Evolutionary conservation across 2,113 vertebrate genomes (phyloP).

Genomic region (Poeciliopsis occidentalis): DNA sequence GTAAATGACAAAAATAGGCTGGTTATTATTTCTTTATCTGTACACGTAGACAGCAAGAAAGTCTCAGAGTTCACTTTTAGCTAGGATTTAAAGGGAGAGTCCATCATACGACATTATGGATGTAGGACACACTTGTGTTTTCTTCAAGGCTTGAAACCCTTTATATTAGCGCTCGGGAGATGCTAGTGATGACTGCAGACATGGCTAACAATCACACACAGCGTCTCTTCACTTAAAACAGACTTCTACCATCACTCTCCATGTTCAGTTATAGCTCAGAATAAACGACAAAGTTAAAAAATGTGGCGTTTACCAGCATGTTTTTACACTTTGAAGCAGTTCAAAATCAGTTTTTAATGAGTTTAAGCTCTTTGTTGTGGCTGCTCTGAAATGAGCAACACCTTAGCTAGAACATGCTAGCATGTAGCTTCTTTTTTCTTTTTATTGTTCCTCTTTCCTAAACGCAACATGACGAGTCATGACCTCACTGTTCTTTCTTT

Average conservation of each 20-base stretch:
- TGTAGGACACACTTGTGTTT: too few relatives aligned
- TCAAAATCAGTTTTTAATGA: neutral
- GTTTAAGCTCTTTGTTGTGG: neutral
- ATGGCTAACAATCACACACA: neutral
- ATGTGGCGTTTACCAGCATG: neutral
- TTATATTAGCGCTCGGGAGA: neutral
- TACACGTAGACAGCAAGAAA: conserved; percentile 2
- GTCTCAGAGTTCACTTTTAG: neutral
- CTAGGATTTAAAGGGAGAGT: conserved; percentile 24
- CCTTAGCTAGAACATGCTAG: too few relatives aligned
- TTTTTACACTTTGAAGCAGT: neutral
- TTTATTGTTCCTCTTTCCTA: too few relatives aligned
- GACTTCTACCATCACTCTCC: neutral
- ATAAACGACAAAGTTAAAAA: neutral
- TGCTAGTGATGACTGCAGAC: neutral
- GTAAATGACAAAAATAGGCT: neutral
- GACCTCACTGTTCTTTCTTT: too few relatives aligned
- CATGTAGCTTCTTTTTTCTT: neutral
- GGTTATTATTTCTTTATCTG: neutral
- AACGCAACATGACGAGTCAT: too few relatives aligned
- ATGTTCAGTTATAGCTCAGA: neutral
- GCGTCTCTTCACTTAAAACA: neutral
- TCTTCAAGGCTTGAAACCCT: neutral
- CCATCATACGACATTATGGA: conserved; percentile 16
- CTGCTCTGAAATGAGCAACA: neutral